Evolutionary conservation across 2,888 invertebrate genomes (phyloP), one percentile per base, ranked within the genome.

Genomic region (Odontomyia ornata): DNA sequence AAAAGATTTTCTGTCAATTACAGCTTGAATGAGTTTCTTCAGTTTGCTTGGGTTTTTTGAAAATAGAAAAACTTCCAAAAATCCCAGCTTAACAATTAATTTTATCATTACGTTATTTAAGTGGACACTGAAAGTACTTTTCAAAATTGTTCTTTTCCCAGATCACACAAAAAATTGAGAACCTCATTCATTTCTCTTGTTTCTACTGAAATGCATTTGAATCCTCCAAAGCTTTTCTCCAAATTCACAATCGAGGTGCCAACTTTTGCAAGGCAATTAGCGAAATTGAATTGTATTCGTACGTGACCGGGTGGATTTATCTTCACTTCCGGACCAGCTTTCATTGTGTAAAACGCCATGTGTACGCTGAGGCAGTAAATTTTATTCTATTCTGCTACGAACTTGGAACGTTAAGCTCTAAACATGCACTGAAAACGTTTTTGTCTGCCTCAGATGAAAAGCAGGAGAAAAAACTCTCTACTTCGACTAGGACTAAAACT

Each of bases 191-290:
- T n/a, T n/a, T n/a, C n/a, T n/a, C n/a, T n/a, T n/a, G n/a, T n/a
- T 9, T 36, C 36, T 36, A 3, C 36, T 36, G 36, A 3, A 36
- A 36, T 36, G 36, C 36, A 36, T 36, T 36, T 36, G 36, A 36
- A 36, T 5, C 36, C 3, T 36, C 9, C 9, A 9, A 36, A 36
- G 1, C 60, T 36, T 36, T 36, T 9, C 9, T 5, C 25, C 1
- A 60, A 60, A 25, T 21, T 25, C 60, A 23, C 56, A 30, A 11
- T 28, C 36, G 64, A 75, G 77, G 77, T 75, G 73, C 75, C 57
- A 77, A 77, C 56, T 77, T 77, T 77, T 67, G 75, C 36, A 13
- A 77, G 73, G 75, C 77, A 77, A 77, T 77, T 77, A 77, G 75
- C 75, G 56, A 75, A 77, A 75, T 77, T 77, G 77, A 77, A 77